These are phyloP conservation scores for Bellardia bayeri DNA, from an alignment of 2,888 invertebrate species.

Conservation along the genomic window DNA sequence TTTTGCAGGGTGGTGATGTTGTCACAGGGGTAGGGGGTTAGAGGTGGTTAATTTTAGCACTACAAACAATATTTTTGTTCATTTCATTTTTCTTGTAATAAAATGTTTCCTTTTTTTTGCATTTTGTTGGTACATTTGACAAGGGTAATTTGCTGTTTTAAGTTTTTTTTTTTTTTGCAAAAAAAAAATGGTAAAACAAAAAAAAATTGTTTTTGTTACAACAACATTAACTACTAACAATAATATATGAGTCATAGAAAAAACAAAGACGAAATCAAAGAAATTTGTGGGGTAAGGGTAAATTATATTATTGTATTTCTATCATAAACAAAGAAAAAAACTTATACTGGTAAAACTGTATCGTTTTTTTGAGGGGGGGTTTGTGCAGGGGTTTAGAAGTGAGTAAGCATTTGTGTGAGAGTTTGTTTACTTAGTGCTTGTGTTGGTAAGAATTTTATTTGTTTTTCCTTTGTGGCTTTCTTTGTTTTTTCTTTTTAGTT, in stretches of 20 bases:
- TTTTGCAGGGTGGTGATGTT: background rate
- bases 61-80: conserved; percentile 46
- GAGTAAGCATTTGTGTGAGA: background rate
- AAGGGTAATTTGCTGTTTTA: conserved; percentile 69
- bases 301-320: conserved; percentile 51
- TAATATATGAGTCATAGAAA: conserved; percentile 51
- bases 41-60: conserved; percentile 40
- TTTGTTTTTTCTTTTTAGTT: too few species aligned
- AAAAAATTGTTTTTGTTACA: conserved; percentile 13
- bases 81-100: conserved; percentile 21
- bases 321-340: conserved; percentile 9
- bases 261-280: conserved; percentile 63
- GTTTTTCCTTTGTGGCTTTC: conserved; percentile 14
- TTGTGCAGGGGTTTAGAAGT: too few species aligned
- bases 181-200: conserved; percentile 46
- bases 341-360: background rate
- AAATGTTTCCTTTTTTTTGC: conserved; percentile 30
- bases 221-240: conserved; percentile 4
- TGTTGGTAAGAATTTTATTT: conserved; percentile 50
- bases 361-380: conserved; percentile 4
- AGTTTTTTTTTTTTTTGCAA: conserved; percentile 60
- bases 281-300: conserved; percentile 43
- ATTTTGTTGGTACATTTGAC: conserved; percentile 55
- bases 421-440: conserved; percentile 51
- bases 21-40: background rate